These are phyloP conservation scores for Pocillopora meandrina DNA, from an alignment of 92 coral and sea anemone species.

Conservation along the genomic window DNA sequence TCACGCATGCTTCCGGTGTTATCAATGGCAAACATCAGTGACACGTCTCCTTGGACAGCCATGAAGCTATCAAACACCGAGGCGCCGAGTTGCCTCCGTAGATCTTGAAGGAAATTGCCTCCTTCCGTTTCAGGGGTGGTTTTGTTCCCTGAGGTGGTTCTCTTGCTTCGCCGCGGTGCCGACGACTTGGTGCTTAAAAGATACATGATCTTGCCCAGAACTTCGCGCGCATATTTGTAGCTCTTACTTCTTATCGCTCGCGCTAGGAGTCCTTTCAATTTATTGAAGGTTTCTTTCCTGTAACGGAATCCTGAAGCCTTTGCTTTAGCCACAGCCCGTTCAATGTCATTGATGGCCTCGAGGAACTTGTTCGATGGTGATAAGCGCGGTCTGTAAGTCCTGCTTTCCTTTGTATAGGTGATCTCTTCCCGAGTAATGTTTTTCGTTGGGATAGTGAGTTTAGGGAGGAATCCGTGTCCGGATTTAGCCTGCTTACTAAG, in stretches of 20 bases:
- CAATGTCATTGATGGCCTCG: slow-evolving; percentile 70
- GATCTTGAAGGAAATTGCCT: slow-evolving; percentile 45
- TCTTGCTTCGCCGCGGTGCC: slow-evolving; percentile 42
- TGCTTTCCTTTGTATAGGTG: not conserved
- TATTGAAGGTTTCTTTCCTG: not conserved
- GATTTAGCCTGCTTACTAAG: no score
- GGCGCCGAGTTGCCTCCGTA: slow-evolving; percentile 51
- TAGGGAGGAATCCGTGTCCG: no score
- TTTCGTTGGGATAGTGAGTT: not conserved
- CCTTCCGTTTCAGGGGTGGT: no score
- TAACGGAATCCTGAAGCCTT: not conserved
- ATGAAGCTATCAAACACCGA: slow-evolving; percentile 67
- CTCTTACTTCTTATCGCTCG: not conserved
- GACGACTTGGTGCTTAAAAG: slow-evolving; percentile 11
- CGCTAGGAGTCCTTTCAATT: not conserved
- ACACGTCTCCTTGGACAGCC: slow-evolving; percentile 85
- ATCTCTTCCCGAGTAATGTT: slow-evolving; percentile 4
- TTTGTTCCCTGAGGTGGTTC: slow-evolving; percentile 45
- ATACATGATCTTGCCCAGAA: slow-evolving; percentile 50
- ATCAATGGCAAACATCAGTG: slow-evolving; percentile 84
- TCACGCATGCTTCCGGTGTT: slow-evolving; percentile 82
- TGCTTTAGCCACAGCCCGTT: slow-evolving; percentile 67
- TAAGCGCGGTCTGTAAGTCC: slow-evolving; percentile 16
- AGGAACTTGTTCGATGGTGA: slow-evolving; percentile 71
- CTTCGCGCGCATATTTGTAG: slow-evolving; percentile 33